Evolutionary conservation across 1,140 invertebrate genomes (phyloP), one percentile per base, ranked within the genome.

Genomic region (Dysdera silvatica): DNA sequence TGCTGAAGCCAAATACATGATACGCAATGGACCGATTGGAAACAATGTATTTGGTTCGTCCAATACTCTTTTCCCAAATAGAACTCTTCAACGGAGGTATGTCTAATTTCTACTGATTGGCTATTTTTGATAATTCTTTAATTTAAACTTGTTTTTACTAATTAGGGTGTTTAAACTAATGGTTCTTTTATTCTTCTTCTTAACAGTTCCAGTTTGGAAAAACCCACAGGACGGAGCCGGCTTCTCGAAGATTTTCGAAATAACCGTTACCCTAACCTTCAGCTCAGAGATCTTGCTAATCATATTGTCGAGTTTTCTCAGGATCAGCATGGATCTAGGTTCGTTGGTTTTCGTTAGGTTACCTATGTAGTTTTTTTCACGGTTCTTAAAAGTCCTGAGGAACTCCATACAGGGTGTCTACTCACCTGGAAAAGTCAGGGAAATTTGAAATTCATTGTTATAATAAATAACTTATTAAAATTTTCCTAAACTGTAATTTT

Each of bases 231-330:
- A 28, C 80, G 95, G 67, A 95, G 90, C 63, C 83, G 93, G 29
- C 80, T 98, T 16, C 79, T 98, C 6, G 95, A 98, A 79, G 95
- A 98, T 77, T 98, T 88, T 80, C 70, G 85, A 24, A 86, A 85
- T 72, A 85, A 84, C 70, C 75, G 84, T 66, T 95, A 91, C 77
- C 93, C 94, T 23, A 95, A 95, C 80, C 82, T 99, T 49, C 89
- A 93, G 72, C 80, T 98, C 40, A 85, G 89, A 66, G 94, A 98
- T 78, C 80, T 98, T 48, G 83, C 85, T 58, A 89, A 91, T 76
- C 92, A 97, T 76, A 94, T 98, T 71, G 91, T 96, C 10, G 94
- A 98, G 76, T 99, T 99, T 79, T 97, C 95, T 59, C 95, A 99
- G 79, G 97, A 99, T 80, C 97, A 99, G 76, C 96, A 99, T 77